Evolutionary conservation across 2,888 invertebrate genomes (phyloP).

Genomic region (Formica aserva): DNA sequence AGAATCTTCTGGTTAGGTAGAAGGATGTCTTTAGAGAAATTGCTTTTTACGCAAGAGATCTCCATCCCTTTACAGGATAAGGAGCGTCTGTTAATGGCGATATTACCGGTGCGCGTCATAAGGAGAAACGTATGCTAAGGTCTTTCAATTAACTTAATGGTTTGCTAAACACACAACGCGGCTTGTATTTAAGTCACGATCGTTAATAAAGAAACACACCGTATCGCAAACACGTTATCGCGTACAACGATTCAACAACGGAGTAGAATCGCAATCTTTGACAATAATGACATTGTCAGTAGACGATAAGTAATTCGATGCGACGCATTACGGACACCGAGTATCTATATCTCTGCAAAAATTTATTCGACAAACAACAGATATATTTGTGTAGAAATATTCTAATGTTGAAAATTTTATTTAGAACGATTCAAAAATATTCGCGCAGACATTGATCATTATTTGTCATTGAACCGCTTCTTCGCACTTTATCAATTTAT

Average conservation of each 20-base stretch:
- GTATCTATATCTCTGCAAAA: neutral
- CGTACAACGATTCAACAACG: slow-evolving; percentile 18
- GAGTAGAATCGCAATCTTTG: neutral
- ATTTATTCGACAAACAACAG: neutral
- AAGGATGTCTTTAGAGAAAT: slow-evolving; percentile 18
- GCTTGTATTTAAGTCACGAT: slow-evolving; percentile 47
- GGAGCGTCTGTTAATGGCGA: slow-evolving; percentile 74
- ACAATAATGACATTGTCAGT: neutral
- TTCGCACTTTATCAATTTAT: neutral
- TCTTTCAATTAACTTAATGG: slow-evolving; percentile 70
- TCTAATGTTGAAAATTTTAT: neutral
- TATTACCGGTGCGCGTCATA: slow-evolving; percentile 66
- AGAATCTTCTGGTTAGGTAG: neutral
- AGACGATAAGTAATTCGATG: neutral
- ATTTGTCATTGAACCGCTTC: no score
- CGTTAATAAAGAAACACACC: slow-evolving; percentile 21
- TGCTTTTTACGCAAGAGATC: slow-evolving; percentile 25
- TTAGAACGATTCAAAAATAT: neutral
- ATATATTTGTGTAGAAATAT: neutral
- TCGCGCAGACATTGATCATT: neutral
- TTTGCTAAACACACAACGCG: slow-evolving; percentile 35
- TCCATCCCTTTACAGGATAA: slow-evolving; percentile 42
- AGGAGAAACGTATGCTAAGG: slow-evolving; percentile 62
- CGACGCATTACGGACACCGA: neutral
- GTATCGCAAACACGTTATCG: neutral